These are phyloP conservation scores for Pammene fasciana DNA, from an alignment of 2,888 invertebrate species.

Conservation along the genomic window DNA sequence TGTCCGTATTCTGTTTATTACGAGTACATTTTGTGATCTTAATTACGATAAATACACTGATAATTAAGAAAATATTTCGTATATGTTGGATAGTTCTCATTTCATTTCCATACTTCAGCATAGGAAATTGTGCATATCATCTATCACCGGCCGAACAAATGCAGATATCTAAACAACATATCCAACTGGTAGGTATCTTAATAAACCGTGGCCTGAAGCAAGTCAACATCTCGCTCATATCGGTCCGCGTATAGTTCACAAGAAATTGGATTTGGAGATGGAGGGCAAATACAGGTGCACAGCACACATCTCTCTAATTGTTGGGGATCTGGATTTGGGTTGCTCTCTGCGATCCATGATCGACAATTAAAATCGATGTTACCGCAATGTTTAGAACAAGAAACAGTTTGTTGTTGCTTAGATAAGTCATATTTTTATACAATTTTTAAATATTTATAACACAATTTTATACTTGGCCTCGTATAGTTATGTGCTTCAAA, in stretches of 20 bases:
- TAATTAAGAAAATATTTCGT: no score
- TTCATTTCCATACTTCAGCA: neutral
- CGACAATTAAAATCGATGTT: neutral
- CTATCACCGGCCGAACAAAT: neutral
- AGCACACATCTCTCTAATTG: slow-evolving; percentile 14
- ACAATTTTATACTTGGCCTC: no score
- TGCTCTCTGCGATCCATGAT: neutral
- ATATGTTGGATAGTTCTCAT: no score
- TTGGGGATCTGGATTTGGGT: neutral
- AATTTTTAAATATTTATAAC: no score
- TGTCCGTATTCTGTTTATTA: no score
- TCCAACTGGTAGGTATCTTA: slow-evolving; percentile 13
- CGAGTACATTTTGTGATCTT: no score
- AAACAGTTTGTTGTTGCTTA: neutral
- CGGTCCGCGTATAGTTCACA: slow-evolving; percentile 23
- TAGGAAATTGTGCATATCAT: neutral
- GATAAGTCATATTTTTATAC: no score
- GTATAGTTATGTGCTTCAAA: no score
- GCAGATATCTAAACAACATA: slow-evolving; percentile 9
- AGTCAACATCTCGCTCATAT: slow-evolving; percentile 23
- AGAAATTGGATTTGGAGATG: slow-evolving; percentile 33
- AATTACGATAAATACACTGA: no score
- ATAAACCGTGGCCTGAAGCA: slow-evolving; percentile 21
- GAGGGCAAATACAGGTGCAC: slow-evolving; percentile 25
- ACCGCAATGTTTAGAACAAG: neutral